phyloP scores from a whole-genome alignment of 1,140 invertebrate genomes.

The Leptonema lineaticorne region DNA sequence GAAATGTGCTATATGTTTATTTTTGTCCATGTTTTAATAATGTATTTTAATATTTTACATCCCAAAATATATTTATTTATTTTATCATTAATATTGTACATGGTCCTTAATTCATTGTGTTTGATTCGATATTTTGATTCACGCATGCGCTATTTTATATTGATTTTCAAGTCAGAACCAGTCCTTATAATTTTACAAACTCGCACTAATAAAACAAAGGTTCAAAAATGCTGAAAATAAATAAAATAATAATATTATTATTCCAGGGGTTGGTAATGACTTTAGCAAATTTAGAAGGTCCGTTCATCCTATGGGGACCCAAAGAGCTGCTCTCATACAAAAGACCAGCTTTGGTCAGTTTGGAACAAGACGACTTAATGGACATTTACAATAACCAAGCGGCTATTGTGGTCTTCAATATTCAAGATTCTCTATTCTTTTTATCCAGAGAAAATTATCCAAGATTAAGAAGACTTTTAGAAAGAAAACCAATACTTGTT shows the following conservation, averaged over 20 bases:
- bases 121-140: no score
- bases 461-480: slow-evolving; percentile 52
- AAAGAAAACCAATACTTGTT: slow-evolving; percentile 51
- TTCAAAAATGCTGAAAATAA: neutral
- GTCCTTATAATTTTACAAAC: no score
- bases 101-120: no score
- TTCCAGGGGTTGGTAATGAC: neutral
- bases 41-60: no score
- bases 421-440: slow-evolving; percentile 52
- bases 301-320: slow-evolving; percentile 60
- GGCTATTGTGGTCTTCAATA: slow-evolving; percentile 55
- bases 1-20: no score
- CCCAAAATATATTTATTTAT: no score
- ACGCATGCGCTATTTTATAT: neutral
- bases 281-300: slow-evolving; percentile 53
- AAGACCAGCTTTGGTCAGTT: slow-evolving; percentile 52
- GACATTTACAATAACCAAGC: slow-evolving; percentile 51
- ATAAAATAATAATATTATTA: neutral
- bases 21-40: no score
- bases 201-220: neutral
- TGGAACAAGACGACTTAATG: slow-evolving; percentile 53
- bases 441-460: slow-evolving; percentile 51
- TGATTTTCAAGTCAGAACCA: neutral
- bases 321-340: slow-evolving; percentile 51
- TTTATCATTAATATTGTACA: no score